Conservation (phyloP, 1,140 invertebrate genomes). For the Aricia agestis region DNA sequence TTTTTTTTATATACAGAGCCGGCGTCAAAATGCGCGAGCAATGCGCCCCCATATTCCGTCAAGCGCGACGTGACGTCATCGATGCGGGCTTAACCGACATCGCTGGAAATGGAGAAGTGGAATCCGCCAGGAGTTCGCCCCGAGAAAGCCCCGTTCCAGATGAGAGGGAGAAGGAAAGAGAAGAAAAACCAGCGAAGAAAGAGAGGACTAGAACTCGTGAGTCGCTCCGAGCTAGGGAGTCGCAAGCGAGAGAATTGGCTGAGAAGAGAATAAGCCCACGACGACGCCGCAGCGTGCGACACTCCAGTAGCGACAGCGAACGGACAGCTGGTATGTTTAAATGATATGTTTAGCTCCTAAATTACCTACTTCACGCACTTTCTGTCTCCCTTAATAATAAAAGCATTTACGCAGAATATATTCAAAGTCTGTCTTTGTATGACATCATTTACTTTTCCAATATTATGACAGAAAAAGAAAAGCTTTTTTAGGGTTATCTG, state of each 20-base stretch:
- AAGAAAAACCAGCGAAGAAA: neutral
- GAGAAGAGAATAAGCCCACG: conserved; percentile 13
- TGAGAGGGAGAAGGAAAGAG: neutral
- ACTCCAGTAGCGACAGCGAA: conserved; percentile 41
- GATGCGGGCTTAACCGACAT: conserved; percentile 74
- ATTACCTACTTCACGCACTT: too few species aligned
- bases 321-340: conserved; percentile 36
- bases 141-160: neutral
- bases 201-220: neutral
- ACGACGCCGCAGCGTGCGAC: conserved; percentile 25
- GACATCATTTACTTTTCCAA: too few species aligned
- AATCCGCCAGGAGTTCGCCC: conserved; percentile 17
- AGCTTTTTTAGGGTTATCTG: too few species aligned
- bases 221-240: neutral
- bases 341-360: too few species aligned
- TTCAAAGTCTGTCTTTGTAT: too few species aligned
- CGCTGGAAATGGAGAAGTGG: conserved; percentile 37
- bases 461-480: too few species aligned
- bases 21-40: conserved; percentile 92
- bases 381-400: too few species aligned
- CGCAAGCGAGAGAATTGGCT: neutral
- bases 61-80: conserved; percentile 85
- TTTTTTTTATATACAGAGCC: conserved; percentile 74
- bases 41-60: conserved; percentile 85
- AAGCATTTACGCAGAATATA: too few species aligned